Conservation (phyloP, 2,888 invertebrate genomes). For the Bellardia bayeri region DNA sequence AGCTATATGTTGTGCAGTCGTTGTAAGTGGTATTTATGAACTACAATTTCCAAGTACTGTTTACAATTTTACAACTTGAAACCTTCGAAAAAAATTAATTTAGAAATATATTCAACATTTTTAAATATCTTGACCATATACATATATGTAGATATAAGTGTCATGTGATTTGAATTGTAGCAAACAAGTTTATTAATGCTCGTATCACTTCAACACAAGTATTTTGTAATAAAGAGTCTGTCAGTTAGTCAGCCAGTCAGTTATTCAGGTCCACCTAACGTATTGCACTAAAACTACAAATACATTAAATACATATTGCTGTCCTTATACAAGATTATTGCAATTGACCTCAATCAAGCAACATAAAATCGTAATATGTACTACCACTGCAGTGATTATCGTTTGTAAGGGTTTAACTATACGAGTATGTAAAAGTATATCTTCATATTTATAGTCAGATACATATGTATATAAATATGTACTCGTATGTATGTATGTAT, state of each 20-base stretch:
- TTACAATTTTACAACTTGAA: too few species aligned
- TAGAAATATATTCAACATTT: not conserved
- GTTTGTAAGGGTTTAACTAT: constrained; percentile 23
- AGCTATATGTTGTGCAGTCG: too few species aligned
- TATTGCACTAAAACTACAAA: constrained; percentile 37
- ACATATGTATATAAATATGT: not conserved
- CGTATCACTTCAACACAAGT: not conserved
- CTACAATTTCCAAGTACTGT: too few species aligned
- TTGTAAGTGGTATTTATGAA: too few species aligned
- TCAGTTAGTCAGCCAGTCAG: not conserved
- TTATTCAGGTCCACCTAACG: constrained; percentile 30
- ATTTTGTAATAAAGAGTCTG: constrained; percentile 41
- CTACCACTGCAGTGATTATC: constrained; percentile 61
- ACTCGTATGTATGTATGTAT: not conserved
- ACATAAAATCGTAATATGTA: constrained; percentile 61
- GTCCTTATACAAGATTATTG: constrained; percentile 54
- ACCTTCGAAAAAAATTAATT: too few species aligned
- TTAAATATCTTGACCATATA: constrained; percentile 16
- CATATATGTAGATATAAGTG: not conserved
- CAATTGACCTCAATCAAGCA: constrained; percentile 68
- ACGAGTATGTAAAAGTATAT: not conserved
- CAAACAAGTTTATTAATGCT: constrained; percentile 28
- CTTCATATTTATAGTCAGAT: not conserved
- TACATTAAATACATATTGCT: constrained; percentile 51
- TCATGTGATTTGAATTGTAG: not conserved